Conservation (phyloP, 2,888 invertebrate species). For the Ectemnius cavifrons region DNA sequence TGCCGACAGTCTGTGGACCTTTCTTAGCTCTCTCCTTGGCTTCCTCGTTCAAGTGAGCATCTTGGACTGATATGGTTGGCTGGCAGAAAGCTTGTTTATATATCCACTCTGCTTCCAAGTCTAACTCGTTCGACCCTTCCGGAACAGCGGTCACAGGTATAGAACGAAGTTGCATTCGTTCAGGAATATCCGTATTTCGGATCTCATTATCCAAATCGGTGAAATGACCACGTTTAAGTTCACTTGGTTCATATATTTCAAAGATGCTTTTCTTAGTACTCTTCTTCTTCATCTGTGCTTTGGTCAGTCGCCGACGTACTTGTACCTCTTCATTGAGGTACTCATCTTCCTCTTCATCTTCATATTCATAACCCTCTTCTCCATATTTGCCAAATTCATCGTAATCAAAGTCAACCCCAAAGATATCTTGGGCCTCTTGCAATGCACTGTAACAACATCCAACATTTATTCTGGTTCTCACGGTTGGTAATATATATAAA, state of each 20-base stretch:
- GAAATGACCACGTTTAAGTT: conserved; percentile 96
- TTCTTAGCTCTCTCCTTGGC: conserved; percentile 81
- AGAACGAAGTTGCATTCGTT: conserved; percentile 94
- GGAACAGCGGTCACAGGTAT: conserved; percentile 91
- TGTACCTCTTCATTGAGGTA: conserved; percentile 87
- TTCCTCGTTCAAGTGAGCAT: conserved; percentile 79
- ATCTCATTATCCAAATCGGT: conserved; percentile 96
- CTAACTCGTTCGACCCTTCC: conserved; percentile 91
- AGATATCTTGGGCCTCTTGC: conserved; percentile 99
- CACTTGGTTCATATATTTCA: conserved; percentile 98
- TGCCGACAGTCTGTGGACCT: conserved; percentile 87
- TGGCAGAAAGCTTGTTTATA: conserved; percentile 95
- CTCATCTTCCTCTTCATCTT: conserved; percentile 89
- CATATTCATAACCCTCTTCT: conserved; percentile 91
- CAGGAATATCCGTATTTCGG: conserved; percentile 92
- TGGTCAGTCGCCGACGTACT: conserved; percentile 82
- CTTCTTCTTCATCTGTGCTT: conserved; percentile 87
- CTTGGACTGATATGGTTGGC: conserved; percentile 89
- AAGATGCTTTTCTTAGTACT: conserved; percentile 92
- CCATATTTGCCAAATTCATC: conserved; percentile 93
- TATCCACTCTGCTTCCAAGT: conserved; percentile 98
- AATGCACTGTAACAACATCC: conserved; percentile 82
- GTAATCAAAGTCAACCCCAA: conserved; percentile 99
- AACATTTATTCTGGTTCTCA: no score
- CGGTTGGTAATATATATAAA: no score